Percentiles rank a stretch among this genome's conserved stretches.
These are phyloP conservation scores for Tautogolabrus adspersus DNA, from an alignment of 2,113 vertebrate genomes.

Conservation along the genomic window DNA sequence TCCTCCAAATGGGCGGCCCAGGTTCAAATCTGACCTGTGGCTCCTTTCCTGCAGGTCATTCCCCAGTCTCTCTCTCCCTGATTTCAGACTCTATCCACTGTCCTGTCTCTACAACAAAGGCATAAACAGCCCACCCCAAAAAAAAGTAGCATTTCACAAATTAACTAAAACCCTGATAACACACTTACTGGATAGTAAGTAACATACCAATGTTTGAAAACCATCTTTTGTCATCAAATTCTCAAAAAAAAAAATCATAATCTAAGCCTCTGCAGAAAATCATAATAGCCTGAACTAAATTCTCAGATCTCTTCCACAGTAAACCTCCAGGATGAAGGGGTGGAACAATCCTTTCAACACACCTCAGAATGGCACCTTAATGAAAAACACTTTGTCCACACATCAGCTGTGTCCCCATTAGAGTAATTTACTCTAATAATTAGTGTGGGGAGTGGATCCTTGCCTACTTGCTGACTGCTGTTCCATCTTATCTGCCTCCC, in stretches of 20 bases:
- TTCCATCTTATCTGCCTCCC: conserved; percentile 53
- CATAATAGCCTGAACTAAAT: conserved; percentile 30
- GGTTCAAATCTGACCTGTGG: no score
- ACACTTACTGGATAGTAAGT: no score
- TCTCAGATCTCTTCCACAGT: not conserved
- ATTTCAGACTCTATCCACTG: no score
- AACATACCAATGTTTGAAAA: not conserved
- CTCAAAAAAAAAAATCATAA: not conserved
- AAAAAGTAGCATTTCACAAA: no score
- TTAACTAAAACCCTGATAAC: no score
- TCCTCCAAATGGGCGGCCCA: no score
- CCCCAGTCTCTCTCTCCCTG: no score
- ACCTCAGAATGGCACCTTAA: conserved; percentile 43
- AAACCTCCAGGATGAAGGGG: not conserved
- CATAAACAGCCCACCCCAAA: no score
- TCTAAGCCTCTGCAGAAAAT: no score
- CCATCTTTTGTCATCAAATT: not conserved
- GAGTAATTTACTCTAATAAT: conserved; percentile 63
- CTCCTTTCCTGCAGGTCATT: no score
- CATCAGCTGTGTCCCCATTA: conserved; percentile 47
- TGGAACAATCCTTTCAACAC: not conserved
- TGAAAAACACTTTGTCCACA: conserved; percentile 58
- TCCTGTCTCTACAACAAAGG: no score
- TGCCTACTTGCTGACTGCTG: conserved; percentile 23
- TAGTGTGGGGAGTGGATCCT: conserved; percentile 40